Base-by-base conservation (phyloP, 2,888 invertebrate species). In the Eristalis arbustorum region DNA sequence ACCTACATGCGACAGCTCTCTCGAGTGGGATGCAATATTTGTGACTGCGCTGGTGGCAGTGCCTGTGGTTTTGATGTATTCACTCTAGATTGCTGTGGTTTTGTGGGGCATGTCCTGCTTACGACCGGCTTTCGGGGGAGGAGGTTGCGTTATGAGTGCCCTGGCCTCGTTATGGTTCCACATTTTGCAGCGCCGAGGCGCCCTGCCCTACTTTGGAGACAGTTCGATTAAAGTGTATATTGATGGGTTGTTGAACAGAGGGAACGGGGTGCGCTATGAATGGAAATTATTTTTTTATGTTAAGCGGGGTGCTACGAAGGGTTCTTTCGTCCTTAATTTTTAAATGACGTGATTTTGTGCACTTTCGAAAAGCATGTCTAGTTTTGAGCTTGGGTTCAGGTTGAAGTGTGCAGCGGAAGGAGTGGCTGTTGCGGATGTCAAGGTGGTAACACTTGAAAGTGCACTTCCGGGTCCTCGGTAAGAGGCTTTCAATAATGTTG, bases 141-240 rank as follows among this genome's bases (percentile, higher is more conserved):
- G 25, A 13, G 4, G 56, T n/a, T 23, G n/a, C n/a, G n/a, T n/a
- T n/a, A n/a, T n/a, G 31, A 72, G 42, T 42, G 49, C 62, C 13
- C 59, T 18, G 42, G 3, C 49, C 72, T 72, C 34, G 63, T 62
- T 73, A 42, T 63, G 37, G 49, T 73, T 73, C 31, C 42, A 13
- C 14, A 5, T 49, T 31, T 67, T 42, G n/a, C n/a, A 59, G 34
- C 59, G 59, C 37, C 2, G 13, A 37, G 37, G 37, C 56, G 8
- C 18, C 8, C 6, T 56, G 23, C 25, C 13, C 59, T 23, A 23
- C 25, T 23, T 59, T 59, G 59, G 4, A 13, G 13, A 25, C 59
- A n/a, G 23, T 59, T 25, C 5, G 59, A 23, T 23, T 59, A 13
- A 25, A 28, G 23, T 59, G 25, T 14, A 5, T 59, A 59, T 59